Evolutionary conservation across 1,140 invertebrate species (phyloP), one percentile per base, ranked within the genome.

Genomic region (Homarus americanus): DNA sequence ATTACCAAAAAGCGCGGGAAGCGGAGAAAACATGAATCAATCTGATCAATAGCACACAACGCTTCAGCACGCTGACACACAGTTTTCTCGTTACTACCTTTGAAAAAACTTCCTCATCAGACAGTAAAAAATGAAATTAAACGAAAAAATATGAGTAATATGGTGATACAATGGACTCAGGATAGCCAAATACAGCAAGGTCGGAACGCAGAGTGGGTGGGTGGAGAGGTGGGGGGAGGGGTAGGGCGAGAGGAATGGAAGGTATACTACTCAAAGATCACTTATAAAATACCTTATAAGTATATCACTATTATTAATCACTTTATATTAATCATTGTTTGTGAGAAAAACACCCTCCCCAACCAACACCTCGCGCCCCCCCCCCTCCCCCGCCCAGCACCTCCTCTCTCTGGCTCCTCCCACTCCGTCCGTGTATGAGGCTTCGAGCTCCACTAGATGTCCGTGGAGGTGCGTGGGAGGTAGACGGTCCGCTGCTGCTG

Each of bases 1-100:
- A 82, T 82, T 80, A 73, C 79, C 66, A 82, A 89, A 89, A 82
- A 89, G 87, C 87, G 87, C 87, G 87, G 78, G 78, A 89, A 89
- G 38, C 41, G 9, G 58, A 73, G 66, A 75, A 89, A 89, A 72
- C 79, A 82, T 73, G 80, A 82, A 75, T 73, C 69, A 89, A 82
- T 89, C n/a, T 53, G 32, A 82, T 53, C 78, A 40, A 82, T 40
- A 89, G 40, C 75, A 76, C 63, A 28, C n/a, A 28, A 32, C n/a
- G 5, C 24, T 7, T 28, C 5, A 69, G 32, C 63, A 69, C 63
- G 63, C 63, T 32, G 2, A 7, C 63, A 69, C n/a, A 28, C n/a
- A 32, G 7, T 5, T 69, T 32, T 9, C 12, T 69, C 63, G 24
- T 32, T 69, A 69, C 63, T 32, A 32, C 10, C 63, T 32, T 28